Percentiles rank a stretch among this genome's conserved stretches.
phyloP scores from a whole-genome alignment of 2,797 vertebrate species.

The Lepilemur septentrionalis region DNA sequence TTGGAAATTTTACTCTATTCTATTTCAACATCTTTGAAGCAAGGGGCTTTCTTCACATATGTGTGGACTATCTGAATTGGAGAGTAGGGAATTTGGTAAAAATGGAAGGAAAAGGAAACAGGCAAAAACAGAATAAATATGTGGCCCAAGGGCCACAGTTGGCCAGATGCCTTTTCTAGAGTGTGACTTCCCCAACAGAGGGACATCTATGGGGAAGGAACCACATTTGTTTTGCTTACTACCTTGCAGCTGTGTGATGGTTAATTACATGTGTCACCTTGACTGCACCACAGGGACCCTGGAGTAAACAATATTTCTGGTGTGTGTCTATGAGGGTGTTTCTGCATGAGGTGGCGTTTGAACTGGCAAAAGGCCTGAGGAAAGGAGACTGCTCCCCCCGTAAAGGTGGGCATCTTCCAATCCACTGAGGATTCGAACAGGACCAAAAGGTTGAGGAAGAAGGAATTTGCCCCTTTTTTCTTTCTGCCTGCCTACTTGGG shows the following conservation, averaged over 20 bases:
- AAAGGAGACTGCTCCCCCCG: neutral
- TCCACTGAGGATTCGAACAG: neutral
- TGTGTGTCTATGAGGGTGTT: neutral
- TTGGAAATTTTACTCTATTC: neutral
- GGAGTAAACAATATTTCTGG: neutral
- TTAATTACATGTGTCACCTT: neutral
- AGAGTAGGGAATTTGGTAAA: neutral
- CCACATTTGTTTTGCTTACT: neutral
- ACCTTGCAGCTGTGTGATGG: too few relatives aligned
- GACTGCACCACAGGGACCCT: too few relatives aligned
- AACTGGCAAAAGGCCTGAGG: too few relatives aligned
- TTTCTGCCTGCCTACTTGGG: neutral
- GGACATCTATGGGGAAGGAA: neutral
- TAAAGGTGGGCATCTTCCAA: neutral
- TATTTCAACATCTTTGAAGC: neutral
- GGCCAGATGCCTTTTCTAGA: neutral
- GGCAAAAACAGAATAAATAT: neutral
- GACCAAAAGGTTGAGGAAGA: neutral
- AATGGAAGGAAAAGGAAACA: neutral
- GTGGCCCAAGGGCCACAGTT: neutral
- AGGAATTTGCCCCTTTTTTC: neutral
- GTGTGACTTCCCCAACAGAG: neutral
- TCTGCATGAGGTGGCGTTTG: neutral
- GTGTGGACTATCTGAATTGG: neutral
- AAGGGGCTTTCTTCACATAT: neutral